These are phyloP conservation scores for Frankliniella fusca DNA, from an alignment of 2,888 invertebrate genomes.

Conservation along the genomic window DNA sequence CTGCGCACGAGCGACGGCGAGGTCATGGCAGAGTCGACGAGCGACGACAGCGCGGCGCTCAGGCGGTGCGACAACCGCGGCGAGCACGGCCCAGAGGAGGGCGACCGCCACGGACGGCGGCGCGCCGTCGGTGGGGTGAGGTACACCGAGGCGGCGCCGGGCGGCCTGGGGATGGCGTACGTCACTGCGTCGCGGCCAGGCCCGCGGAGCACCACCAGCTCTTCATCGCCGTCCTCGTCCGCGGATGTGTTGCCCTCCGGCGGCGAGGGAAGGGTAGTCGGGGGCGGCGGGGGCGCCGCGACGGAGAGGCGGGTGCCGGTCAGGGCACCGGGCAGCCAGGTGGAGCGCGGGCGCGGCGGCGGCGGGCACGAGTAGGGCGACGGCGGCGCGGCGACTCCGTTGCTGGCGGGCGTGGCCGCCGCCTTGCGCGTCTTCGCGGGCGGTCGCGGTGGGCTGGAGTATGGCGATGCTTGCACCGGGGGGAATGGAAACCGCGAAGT, in stretches of 20 bases:
- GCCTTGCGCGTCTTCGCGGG: neutral
- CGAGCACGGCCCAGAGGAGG: constrained; percentile 5
- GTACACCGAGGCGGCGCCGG: neutral
- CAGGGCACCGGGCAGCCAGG: neutral
- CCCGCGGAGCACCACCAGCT: neutral
- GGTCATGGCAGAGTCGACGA: neutral
- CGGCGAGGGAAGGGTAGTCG: neutral
- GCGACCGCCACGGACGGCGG: neutral
- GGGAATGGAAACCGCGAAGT: neutral
- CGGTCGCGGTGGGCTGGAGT: neutral
- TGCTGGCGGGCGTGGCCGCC: neutral
- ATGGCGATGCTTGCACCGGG: neutral
- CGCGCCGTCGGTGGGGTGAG: neutral
- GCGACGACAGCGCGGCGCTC: neutral
- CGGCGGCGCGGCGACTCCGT: neutral
- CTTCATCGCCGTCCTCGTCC: neutral
- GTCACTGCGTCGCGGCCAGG: neutral
- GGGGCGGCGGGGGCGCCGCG: neutral
- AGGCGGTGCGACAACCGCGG: constrained; percentile 19
- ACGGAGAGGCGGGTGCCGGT: neutral
- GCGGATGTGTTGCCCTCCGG: neutral
- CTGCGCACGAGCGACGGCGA: constrained; percentile 1
- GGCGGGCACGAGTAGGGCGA: neutral
- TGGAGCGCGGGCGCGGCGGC: neutral
- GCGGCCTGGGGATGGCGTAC: neutral